Percentiles rank a stretch among this genome's conserved stretches.
phyloP scores from a whole-genome alignment of 2,797 vertebrate species.

The Tangara arthus region DNA sequence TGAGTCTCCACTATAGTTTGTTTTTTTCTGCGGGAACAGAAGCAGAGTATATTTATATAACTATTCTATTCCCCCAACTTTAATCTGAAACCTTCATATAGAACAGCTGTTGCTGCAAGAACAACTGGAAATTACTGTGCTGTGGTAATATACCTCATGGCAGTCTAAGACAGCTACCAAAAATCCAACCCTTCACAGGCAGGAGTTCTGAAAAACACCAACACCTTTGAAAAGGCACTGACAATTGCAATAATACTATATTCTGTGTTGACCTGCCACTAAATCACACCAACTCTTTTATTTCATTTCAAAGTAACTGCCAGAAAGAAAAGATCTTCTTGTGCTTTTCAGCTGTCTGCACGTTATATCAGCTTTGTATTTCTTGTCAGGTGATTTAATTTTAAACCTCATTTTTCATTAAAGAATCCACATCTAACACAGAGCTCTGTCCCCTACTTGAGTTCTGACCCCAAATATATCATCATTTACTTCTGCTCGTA shows the following conservation, averaged over 20 bases:
- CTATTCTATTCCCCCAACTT: background rate
- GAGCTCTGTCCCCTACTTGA: background rate
- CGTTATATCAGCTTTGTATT: rapidly evolving
- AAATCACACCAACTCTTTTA: background rate
- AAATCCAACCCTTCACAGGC: background rate
- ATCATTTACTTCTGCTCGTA: background rate
- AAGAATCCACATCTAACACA: background rate
- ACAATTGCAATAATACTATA: background rate
- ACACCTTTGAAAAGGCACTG: background rate
- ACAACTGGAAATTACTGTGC: background rate
- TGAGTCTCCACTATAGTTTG: background rate
- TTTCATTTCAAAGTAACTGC: background rate
- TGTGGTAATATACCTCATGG: rapidly evolving
- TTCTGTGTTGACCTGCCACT: background rate
- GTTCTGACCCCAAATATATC: background rate
- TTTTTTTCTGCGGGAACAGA: slow-evolving; percentile 6
- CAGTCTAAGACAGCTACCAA: background rate
- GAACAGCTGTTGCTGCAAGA: background rate
- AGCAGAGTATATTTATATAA: background rate
- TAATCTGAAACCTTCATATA: background rate
- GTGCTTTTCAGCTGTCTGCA: background rate
- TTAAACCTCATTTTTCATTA: background rate
- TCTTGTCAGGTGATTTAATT: background rate
- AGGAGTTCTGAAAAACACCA: background rate
- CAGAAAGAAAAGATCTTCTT: background rate